Conservation (phyloP, 2,888 invertebrate genomes). For the Oscheius sp. region DNA sequence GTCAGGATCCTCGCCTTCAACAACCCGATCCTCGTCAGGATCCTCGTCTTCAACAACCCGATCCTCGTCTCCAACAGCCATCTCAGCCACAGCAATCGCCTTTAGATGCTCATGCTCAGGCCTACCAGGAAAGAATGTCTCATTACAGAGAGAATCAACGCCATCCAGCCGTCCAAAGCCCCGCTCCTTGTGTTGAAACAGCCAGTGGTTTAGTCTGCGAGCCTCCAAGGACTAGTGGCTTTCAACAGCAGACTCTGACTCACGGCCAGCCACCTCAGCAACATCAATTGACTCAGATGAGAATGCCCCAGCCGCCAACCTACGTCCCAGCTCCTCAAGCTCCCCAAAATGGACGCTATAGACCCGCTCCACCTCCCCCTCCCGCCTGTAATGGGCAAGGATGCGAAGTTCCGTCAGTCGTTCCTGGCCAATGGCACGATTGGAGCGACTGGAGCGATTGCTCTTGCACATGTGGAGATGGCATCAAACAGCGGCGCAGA, state of each 20-base stretch:
- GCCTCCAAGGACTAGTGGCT: slow-evolving; percentile 5
- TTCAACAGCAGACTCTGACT: slow-evolving; percentile 49
- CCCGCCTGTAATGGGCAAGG: slow-evolving; percentile 59
- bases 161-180: slow-evolving; percentile 58
- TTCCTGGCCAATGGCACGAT: slow-evolving; percentile 52
- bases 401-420: slow-evolving; percentile 43
- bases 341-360: slow-evolving; percentile 36
- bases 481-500: slow-evolving; percentile 55
- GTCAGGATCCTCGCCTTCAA: slow-evolving; percentile 18
- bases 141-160: slow-evolving; percentile 55
- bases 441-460: slow-evolving; percentile 63
- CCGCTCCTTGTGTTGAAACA: slow-evolving; percentile 53
- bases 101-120: slow-evolving; percentile 20
- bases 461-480: slow-evolving; percentile 61
- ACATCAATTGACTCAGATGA: slow-evolving; percentile 3
- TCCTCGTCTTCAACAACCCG: slow-evolving; percentile 29
- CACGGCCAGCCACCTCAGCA: slow-evolving; percentile 46
- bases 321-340: slow-evolving; percentile 40
- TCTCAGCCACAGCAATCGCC: slow-evolving; percentile 27
- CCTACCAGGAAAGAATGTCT: slow-evolving; percentile 37
- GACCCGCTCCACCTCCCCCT: slow-evolving; percentile 60
- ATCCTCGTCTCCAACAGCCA: slow-evolving; percentile 40
- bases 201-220: slow-evolving; percentile 45
- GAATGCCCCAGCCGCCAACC: slow-evolving; percentile 16
- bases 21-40: slow-evolving; percentile 27